These are phyloP conservation scores for Caenorhabditis panamensis DNA, from an alignment of 2,888 invertebrate species.

Conservation along the genomic window DNA sequence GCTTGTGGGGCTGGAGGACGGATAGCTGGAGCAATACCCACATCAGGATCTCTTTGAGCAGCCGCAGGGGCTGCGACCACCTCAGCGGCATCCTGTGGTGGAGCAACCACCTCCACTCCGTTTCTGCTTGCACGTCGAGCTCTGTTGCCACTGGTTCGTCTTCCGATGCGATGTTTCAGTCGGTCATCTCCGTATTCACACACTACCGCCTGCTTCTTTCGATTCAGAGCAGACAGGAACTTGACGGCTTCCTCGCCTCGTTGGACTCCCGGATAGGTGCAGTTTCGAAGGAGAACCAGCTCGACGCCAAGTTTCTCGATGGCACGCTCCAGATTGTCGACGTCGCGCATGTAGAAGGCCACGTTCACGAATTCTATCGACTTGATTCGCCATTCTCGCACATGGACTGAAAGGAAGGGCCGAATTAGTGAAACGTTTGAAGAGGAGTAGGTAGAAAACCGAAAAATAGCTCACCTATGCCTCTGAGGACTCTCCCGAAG, in stretches of 20 bases:
- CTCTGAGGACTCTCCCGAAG: constrained; percentile 66
- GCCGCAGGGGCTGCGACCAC: background rate
- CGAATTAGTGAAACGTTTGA: too few species aligned
- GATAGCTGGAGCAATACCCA: background rate
- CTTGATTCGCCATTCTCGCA: constrained; percentile 72
- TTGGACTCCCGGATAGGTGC: constrained; percentile 69
- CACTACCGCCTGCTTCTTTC: constrained; percentile 72
- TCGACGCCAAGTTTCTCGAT: constrained; percentile 73
- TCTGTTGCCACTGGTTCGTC: constrained; percentile 26
- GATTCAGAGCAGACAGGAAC: constrained; percentile 69
- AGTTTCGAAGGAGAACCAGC: constrained; percentile 70
- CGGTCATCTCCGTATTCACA: constrained; percentile 73
- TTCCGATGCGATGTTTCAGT: constrained; percentile 67
- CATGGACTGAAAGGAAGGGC: constrained; percentile 63
- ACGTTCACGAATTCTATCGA: constrained; percentile 74
- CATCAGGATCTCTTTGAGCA: background rate
- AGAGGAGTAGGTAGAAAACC: too few species aligned
- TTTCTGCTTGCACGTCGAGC: constrained; percentile 38
- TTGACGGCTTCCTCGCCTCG: constrained; percentile 70
- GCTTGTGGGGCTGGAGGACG: background rate
- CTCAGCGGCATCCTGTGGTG: background rate
- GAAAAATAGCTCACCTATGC: constrained; percentile 62
- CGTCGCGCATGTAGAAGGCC: constrained; percentile 70
- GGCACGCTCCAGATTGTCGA: constrained; percentile 70
- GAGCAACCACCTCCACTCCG: constrained; percentile 15